Percentiles rank a stretch among this genome's conserved stretches.
These are phyloP conservation scores for Mycogona germanica DNA, from an alignment of 2,888 invertebrate species.

Conservation along the genomic window DNA sequence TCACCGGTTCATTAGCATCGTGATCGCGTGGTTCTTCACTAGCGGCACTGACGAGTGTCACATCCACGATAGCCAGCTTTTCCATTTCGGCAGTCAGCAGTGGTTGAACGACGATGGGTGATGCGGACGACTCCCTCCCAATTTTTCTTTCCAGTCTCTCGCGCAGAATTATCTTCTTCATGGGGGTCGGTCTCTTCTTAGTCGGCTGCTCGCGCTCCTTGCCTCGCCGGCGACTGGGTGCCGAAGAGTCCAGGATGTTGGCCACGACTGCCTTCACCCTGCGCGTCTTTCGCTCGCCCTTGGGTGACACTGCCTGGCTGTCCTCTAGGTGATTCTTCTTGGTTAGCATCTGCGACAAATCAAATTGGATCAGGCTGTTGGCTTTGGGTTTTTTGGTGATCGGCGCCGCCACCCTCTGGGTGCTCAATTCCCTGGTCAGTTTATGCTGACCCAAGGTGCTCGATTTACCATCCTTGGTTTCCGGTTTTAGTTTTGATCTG, in stretches of 20 bases:
- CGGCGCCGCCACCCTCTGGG: too few relatives aligned
- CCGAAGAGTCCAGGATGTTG: constrained; percentile 32
- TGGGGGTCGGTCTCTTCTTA: constrained; percentile 36
- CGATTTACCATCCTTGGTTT: too few relatives aligned
- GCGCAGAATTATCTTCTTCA: constrained; percentile 35
- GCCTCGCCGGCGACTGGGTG: constrained; percentile 35
- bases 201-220: constrained; percentile 39
- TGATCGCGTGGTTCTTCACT: not conserved
- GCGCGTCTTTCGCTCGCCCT: too few relatives aligned
- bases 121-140: not conserved
- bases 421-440: too few relatives aligned
- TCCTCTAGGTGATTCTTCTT: too few relatives aligned
- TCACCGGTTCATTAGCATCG: not conserved
- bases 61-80: not conserved
- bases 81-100: not conserved
- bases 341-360: constrained; percentile 10
- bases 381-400: constrained; percentile 10
- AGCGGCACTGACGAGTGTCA: not conserved
- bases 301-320: too few relatives aligned
- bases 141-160: constrained; percentile 29
- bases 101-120: not conserved
- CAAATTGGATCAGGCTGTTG: constrained; percentile 7
- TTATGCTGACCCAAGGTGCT: too few relatives aligned
- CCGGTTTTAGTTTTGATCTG: too few relatives aligned
- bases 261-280: constrained; percentile 17